Evolutionary conservation across 2,888 invertebrate genomes (phyloP).

Genomic region (Tholera decimalis): DNA sequence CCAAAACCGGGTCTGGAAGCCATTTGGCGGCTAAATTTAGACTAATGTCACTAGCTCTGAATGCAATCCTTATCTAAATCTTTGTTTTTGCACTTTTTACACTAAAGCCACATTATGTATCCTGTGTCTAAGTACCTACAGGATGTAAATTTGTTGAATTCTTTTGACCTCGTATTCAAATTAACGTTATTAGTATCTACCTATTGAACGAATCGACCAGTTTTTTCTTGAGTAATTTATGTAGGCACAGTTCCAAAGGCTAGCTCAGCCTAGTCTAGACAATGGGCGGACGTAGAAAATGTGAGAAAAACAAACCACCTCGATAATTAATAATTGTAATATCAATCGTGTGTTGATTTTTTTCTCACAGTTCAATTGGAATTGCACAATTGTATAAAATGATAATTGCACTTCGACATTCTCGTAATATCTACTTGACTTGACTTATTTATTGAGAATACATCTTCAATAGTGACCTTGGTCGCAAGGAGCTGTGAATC

Average conservation of each 20-base stretch:
- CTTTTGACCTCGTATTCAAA: constrained; percentile 76
- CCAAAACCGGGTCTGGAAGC: constrained; percentile 37
- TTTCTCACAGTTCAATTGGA: constrained; percentile 65
- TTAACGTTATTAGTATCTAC: constrained; percentile 69
- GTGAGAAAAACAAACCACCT: constrained; percentile 77
- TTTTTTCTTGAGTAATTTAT: constrained; percentile 71
- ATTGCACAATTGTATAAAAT: constrained; percentile 64
- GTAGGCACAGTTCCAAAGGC: constrained; percentile 68
- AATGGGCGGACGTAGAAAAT: constrained; percentile 85
- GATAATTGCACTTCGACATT: constrained; percentile 65
- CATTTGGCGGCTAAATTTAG: constrained; percentile 36
- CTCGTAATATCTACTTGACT: constrained; percentile 61
- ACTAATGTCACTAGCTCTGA: constrained; percentile 37
- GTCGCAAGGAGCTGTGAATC: constrained; percentile 45
- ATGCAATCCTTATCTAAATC: constrained; percentile 24
- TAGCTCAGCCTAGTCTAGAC: constrained; percentile 67
- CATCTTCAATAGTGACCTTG: constrained; percentile 72
- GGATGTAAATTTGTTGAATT: constrained; percentile 66
- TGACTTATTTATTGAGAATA: constrained; percentile 55
- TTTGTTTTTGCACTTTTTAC: constrained; percentile 28
- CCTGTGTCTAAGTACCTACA: too few relatives aligned
- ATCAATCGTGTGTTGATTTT: constrained; percentile 69
- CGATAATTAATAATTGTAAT: constrained; percentile 70
- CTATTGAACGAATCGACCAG: constrained; percentile 68
- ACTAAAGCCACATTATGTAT: constrained; percentile 5